Evolutionary conservation across 1,140 invertebrate species (phyloP).

Genomic region (Diachasmimorpha longicaudata): DNA sequence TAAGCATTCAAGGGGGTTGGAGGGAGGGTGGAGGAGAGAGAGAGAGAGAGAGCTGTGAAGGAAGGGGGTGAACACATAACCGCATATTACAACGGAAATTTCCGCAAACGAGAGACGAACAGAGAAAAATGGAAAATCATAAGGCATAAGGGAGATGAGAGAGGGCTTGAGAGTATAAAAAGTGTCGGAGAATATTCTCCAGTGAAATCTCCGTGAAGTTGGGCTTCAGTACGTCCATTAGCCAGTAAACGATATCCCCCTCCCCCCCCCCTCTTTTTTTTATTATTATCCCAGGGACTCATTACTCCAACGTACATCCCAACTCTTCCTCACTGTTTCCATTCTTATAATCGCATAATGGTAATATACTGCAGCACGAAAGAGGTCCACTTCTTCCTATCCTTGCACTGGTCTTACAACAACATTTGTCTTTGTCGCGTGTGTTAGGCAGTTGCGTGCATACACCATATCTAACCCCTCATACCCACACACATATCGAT

Average conservation of each 20-base stretch:
- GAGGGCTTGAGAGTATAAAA: neutral
- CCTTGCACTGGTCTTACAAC: neutral
- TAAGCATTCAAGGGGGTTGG: neutral
- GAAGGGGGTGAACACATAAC: neutral
- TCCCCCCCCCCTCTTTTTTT: too few relatives aligned
- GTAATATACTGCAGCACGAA: neutral
- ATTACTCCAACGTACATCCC: neutral
- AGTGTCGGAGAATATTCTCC: neutral
- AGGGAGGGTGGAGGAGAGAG: too few relatives aligned
- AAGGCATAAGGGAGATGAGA: neutral
- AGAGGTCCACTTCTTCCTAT: neutral
- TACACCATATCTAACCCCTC: neutral
- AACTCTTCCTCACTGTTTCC: neutral
- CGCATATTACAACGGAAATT: conserved; percentile 7
- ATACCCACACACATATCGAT: neutral
- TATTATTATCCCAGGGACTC: neutral
- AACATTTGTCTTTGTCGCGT: neutral
- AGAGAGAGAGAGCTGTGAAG: too few relatives aligned
- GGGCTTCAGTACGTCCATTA: conserved; percentile 4
- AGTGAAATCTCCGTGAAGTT: neutral
- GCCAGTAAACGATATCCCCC: conserved; percentile 5
- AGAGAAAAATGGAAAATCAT: neutral
- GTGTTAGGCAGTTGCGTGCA: neutral
- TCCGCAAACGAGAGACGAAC: neutral
- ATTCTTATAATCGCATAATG: conserved; percentile 4